Conservation (phyloP, 2,888 invertebrate genomes). For the Augiades crinisus region DNA sequence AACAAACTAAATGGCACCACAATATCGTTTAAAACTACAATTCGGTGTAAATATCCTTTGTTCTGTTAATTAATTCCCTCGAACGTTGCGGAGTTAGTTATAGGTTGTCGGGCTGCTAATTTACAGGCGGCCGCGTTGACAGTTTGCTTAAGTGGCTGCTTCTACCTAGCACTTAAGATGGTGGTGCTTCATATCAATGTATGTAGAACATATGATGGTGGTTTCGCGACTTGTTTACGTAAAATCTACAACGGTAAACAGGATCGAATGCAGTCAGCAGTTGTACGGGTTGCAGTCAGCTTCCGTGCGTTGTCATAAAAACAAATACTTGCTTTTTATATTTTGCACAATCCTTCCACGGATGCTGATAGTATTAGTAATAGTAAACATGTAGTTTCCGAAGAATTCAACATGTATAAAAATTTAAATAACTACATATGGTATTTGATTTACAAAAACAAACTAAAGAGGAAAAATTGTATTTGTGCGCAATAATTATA, state of each 20-base stretch:
- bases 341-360: too few species aligned
- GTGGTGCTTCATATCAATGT: neutral
- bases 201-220: too few species aligned
- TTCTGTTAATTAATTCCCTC: conserved; percentile 13
- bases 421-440: neutral
- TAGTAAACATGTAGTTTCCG: too few species aligned
- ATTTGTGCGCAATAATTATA: conserved; percentile 14
- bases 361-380: too few species aligned
- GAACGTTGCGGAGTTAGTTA: conserved; percentile 5
- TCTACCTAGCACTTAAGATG: neutral
- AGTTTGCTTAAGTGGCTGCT: conserved; percentile 14
- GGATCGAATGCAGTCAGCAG: too few species aligned
- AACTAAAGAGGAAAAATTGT: neutral
- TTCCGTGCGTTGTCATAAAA: too few species aligned
- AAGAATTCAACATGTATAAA: too few species aligned
- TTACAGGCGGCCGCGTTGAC: conserved; percentile 15
- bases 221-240: too few species aligned
- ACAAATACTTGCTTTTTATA: too few species aligned
- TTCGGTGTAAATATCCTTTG: conserved; percentile 4
- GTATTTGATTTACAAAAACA: neutral
- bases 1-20: neutral
- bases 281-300: too few species aligned
- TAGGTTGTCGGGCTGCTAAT: conserved; percentile 10
- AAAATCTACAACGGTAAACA: too few species aligned
- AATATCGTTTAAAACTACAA: neutral